Evolutionary conservation across 2,888 invertebrate genomes (phyloP).

Genomic region (Dichetophora obliterata): DNA sequence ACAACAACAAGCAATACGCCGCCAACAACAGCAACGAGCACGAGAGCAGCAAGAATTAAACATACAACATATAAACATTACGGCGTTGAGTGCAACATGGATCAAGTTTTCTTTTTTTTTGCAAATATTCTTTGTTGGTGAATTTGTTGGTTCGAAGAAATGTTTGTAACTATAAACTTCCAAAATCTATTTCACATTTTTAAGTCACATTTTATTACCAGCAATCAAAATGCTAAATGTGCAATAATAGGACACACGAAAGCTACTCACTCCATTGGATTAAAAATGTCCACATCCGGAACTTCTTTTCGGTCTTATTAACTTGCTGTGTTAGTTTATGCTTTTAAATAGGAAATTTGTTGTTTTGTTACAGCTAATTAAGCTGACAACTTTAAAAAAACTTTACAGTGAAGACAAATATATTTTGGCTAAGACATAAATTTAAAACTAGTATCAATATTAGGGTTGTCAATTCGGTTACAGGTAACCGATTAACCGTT

Average conservation of each 20-base stretch:
- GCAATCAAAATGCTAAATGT: not conserved
- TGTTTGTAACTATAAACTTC: not conserved
- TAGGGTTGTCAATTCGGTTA: too few relatives aligned
- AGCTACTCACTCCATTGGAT: not conserved
- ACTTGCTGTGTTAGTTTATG: too few relatives aligned
- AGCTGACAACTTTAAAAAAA: too few relatives aligned
- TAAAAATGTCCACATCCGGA: not conserved
- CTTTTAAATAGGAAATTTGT: not conserved
- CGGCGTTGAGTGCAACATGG: not conserved
- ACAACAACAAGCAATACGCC: too few relatives aligned
- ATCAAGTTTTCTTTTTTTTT: not conserved
- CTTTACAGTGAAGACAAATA: too few relatives aligned
- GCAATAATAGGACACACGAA: not conserved
- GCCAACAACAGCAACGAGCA: constrained; percentile 13
- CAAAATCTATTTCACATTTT: not conserved
- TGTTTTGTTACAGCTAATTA: not conserved
- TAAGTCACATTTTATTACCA: not conserved
- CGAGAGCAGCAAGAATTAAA: not conserved
- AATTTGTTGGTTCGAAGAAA: not conserved
- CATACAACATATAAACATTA: not conserved
- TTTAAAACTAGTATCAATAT: too few relatives aligned
- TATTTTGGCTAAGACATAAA: too few relatives aligned
- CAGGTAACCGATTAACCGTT: too few relatives aligned
- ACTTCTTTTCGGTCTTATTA: too few relatives aligned
- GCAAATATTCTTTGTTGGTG: too few relatives aligned